phyloP scores from a whole-genome alignment of 2,113 vertebrate species.

The Smithornis capensis region DNA sequence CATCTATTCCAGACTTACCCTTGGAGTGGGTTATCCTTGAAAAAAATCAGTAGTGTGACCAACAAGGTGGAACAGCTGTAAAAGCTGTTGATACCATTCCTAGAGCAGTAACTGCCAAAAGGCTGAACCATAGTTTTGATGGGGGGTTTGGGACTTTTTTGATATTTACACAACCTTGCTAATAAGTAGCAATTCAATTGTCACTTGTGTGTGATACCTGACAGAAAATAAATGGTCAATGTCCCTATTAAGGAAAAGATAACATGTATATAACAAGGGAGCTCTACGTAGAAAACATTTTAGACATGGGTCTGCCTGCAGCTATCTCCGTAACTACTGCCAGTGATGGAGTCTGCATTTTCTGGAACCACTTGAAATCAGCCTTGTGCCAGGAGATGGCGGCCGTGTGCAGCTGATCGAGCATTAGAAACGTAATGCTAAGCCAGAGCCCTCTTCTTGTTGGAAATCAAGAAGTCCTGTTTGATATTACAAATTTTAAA shows the following conservation, averaged over 20 bases:
- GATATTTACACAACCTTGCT: background rate
- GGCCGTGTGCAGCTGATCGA: background rate
- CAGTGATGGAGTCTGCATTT: too few relatives aligned
- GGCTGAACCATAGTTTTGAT: background rate
- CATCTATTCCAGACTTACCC: background rate
- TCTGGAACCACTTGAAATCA: background rate
- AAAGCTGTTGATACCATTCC: background rate
- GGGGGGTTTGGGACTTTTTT: background rate
- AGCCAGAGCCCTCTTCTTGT: background rate
- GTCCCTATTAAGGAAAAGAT: background rate
- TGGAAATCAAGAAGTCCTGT: background rate
- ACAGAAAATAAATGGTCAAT: background rate
- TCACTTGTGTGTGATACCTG: background rate
- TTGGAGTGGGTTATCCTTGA: rapidly evolving
- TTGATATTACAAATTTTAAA: background rate
- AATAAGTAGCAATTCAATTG: background rate
- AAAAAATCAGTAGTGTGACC: background rate
- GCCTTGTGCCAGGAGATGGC: constrained; percentile 48
- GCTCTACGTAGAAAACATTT: background rate
- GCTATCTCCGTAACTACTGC: background rate
- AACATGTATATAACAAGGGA: background rate
- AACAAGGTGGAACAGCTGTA: background rate
- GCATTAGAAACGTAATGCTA: rapidly evolving
- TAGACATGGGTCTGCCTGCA: background rate
- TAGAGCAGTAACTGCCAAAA: background rate